A percentile compares a stretch with the other conserved stretches of the same genome.
Evolutionary conservation across 2,888 invertebrate species (phyloP).

Genomic region (Leucophenga montana): DNA sequence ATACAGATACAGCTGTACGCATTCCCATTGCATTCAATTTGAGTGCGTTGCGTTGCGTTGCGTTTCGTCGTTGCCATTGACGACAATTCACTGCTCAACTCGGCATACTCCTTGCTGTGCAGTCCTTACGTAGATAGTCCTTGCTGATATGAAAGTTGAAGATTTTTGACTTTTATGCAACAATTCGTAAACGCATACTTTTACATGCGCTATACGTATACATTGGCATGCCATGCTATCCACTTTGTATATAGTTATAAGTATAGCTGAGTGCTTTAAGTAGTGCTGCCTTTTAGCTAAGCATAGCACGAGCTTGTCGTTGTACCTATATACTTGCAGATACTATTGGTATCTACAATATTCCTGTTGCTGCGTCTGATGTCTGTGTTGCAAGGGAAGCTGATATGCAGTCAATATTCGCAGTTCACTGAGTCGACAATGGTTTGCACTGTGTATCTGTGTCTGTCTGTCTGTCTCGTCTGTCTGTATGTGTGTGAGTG

Average conservation of each 20-base stretch:
- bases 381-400: background rate
- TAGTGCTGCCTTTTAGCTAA: slow-evolving; percentile 2
- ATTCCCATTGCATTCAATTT: background rate
- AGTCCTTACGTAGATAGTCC: slow-evolving; percentile 43
- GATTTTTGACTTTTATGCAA: slow-evolving; percentile 67
- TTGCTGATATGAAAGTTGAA: slow-evolving; percentile 61
- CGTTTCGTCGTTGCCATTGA: slow-evolving; percentile 56
- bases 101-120: background rate
- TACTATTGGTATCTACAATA: background rate
- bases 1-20: too few relatives aligned
- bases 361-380: background rate
- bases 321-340: too few relatives aligned
- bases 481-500: background rate
- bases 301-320: background rate
- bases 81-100: slow-evolving; percentile 42
- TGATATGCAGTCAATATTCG: slow-evolving; percentile 24
- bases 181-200: slow-evolving; percentile 55
- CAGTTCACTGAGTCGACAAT: slow-evolving; percentile 21
- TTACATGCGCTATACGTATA: background rate
- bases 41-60: background rate
- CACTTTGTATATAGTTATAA: background rate
- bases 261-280: background rate
- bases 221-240: background rate
- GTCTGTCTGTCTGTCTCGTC: background rate
- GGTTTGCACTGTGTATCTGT: background rate